Evolutionary conservation across 2,888 invertebrate species (phyloP).

Genomic region (Panzeria rudis): DNA sequence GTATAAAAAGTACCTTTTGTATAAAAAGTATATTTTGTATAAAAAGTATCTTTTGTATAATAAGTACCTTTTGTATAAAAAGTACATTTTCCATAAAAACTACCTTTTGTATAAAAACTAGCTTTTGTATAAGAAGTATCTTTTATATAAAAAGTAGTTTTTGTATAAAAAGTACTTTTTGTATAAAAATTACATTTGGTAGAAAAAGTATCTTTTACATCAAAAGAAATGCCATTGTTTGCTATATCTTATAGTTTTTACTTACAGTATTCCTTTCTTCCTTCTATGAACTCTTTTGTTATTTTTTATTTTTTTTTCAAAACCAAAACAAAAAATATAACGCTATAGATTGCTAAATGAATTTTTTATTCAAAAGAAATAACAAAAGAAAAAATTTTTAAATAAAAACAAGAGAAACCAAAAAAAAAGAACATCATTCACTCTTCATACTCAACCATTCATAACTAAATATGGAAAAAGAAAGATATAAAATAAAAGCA

Average conservation of each 20-base stretch:
- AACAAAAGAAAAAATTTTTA: conserved; percentile 14
- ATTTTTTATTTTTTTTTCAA: no score
- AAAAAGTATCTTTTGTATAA: not conserved
- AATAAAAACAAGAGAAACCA: conserved; percentile 32
- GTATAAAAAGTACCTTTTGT: no score
- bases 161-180: not conserved
- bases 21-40: no score
- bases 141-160: not conserved
- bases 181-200: not conserved
- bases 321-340: not conserved
- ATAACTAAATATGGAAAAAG: conserved; percentile 60
- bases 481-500: conserved; percentile 23
- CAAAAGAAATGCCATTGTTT: not conserved
- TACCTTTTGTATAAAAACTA: not conserved
- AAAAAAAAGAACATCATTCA: conserved; percentile 50
- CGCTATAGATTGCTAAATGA: not conserved
- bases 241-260: no score
- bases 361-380: conserved; percentile 21
- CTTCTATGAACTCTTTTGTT: conserved; percentile 23
- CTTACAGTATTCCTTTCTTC: not conserved
- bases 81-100: not conserved
- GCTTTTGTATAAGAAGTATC: not conserved
- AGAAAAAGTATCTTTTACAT: not conserved
- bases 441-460: conserved; percentile 60
- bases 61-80: not conserved